Conservation (phyloP, 2,113 vertebrate species). For the Haemorhous mexicanus region DNA sequence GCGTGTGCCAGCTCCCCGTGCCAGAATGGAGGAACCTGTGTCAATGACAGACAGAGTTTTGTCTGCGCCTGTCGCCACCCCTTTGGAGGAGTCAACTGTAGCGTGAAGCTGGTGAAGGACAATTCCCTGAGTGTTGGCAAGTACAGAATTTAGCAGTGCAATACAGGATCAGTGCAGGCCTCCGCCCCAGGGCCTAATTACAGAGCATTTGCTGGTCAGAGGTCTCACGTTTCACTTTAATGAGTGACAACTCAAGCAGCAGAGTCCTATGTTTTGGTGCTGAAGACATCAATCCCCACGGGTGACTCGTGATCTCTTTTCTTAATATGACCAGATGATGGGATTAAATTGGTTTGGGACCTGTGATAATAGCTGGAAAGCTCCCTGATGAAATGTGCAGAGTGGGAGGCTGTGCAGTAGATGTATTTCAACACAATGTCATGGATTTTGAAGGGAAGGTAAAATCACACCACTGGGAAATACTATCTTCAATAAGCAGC, state of each 20-base stretch:
- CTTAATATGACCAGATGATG: neutral
- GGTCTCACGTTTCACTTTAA: neutral
- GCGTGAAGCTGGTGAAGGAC: constrained; percentile 58
- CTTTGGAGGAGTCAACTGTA: constrained; percentile 76
- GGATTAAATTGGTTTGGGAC: constrained; percentile 15
- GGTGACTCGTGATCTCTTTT: neutral
- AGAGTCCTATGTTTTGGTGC: neutral
- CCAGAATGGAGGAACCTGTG: constrained; percentile 78
- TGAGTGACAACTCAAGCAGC: neutral
- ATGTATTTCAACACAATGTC: neutral
- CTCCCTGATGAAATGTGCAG: neutral
- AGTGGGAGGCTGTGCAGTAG: neutral
- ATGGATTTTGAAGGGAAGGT: neutral
- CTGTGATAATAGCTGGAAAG: neutral
- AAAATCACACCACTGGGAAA: neutral
- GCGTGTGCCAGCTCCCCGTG: constrained; percentile 69
- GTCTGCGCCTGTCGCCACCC: constrained; percentile 79
- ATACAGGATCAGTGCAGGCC: no score
- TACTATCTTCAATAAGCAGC: neutral
- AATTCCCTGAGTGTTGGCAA: constrained; percentile 66
- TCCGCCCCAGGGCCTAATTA: constrained; percentile 14
- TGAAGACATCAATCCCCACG: neutral
- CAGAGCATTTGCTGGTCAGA: neutral
- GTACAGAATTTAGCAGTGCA: neutral
- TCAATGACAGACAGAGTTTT: constrained; percentile 57